Evolutionary conservation across 2,797 vertebrate species (phyloP), one percentile per base, ranked within the genome.

Genomic region (Acanthurus lineatus): DNA sequence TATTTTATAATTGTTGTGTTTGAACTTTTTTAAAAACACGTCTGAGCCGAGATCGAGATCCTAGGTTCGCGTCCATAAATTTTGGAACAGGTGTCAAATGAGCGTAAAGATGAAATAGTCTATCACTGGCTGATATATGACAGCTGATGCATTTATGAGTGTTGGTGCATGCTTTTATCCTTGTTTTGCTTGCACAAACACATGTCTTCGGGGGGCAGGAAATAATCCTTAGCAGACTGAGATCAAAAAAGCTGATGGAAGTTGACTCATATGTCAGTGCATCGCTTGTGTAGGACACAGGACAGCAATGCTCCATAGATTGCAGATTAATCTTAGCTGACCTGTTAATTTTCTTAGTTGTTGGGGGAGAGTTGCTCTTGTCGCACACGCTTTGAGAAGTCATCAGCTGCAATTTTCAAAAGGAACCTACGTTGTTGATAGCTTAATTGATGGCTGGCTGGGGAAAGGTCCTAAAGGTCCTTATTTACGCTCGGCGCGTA

Each of bases 201-300:
- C 90, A 82, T 92, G 91, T 92, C 90, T 88, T 89, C 76, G 75
- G 81, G 86, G 80, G 86, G 58, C 83, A 93, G 90, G 91, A 92
- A 93, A 92, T 92, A 93, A 93, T 92, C 87, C 89, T 83, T 82
- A 87, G 82, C 92, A 93, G 91, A 76, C 85, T 86, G 82, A 90
- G 88, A 92, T 90, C 84, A 90, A 90, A 90, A 85, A 90, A 83
- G 77, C 71, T 89, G 85, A 90, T 90, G 85, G 72, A 91, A 90
- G 88, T 93, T 87, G 84, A 91, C 88, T 92, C 85, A 73, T 87
- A 61, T 86, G 89, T 89, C 86, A 90, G 77, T 76, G 73, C 83
- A 59, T 84, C 88, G 89, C 81, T 82, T 69, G 80, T 91, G 87
- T 64, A 78, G 76, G 76, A 87, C 85, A 38, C 76, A 66, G 70